phyloP scores from a whole-genome alignment of 2,113 vertebrate species.

The Nematolebias whitei region DNA sequence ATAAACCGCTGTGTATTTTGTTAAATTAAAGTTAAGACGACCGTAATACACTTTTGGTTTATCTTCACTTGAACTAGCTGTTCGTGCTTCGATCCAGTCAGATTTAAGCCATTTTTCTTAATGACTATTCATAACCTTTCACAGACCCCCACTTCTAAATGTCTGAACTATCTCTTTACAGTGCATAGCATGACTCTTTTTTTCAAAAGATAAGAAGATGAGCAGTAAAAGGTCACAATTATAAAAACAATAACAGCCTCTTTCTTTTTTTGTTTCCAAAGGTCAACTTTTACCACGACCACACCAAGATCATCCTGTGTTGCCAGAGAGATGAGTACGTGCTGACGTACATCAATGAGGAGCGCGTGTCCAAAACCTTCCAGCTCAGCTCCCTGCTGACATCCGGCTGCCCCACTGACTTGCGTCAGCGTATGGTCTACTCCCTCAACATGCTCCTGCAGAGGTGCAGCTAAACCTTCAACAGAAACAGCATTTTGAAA shows the following conservation, averaged over 20 bases:
- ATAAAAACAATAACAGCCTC: not conserved
- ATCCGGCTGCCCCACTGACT: conserved; percentile 87
- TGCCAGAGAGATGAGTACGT: conserved; percentile 92
- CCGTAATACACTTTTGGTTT: too few relatives aligned
- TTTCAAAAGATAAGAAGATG: not conserved
- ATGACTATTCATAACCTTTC: too few relatives aligned
- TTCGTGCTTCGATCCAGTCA: too few relatives aligned
- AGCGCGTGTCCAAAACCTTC: conserved; percentile 91
- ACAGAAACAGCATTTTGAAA: conserved; percentile 18
- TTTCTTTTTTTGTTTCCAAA: conserved; percentile 55
- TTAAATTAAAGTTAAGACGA: too few relatives aligned
- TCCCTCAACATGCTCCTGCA: conserved; percentile 97
- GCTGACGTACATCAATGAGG: conserved; percentile 97
- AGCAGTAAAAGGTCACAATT: not conserved
- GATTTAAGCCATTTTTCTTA: too few relatives aligned
- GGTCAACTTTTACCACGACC: conserved; percentile 99
- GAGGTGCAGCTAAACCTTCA: conserved; percentile 84
- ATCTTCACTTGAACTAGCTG: too few relatives aligned
- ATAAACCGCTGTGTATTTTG: too few relatives aligned
- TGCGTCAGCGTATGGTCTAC: conserved; percentile 93
- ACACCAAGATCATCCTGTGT: conserved; percentile 97
- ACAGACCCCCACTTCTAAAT: too few relatives aligned
- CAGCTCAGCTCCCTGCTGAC: conserved; percentile 87
- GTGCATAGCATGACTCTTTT: not conserved
- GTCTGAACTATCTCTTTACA: too few relatives aligned